Conservation (phyloP, 2,113 vertebrate genomes). For the Illadopsis cleaveri region DNA sequence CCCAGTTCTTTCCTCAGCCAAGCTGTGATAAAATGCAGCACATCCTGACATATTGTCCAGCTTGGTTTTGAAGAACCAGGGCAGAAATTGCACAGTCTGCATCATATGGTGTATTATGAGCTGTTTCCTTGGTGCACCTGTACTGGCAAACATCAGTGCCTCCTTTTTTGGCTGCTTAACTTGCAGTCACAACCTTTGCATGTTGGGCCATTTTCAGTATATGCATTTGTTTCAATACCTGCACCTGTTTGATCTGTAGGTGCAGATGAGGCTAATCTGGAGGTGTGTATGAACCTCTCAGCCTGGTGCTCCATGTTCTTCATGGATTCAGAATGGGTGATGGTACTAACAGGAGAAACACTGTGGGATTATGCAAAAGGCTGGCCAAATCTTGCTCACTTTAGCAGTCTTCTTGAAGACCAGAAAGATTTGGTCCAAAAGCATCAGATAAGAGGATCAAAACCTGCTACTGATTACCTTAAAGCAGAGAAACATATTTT, state of each 20-base stretch:
- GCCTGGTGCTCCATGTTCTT: neutral
- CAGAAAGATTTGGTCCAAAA: slow-evolving; percentile 24
- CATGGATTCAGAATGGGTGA: neutral
- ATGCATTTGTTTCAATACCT: neutral
- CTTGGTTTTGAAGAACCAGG: neutral
- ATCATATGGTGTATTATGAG: neutral
- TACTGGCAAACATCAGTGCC: neutral
- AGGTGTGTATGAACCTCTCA: slow-evolving; percentile 7
- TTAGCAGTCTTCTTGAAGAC: neutral
- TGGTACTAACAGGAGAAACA: neutral
- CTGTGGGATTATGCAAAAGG: neutral
- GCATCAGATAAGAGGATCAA: slow-evolving; percentile 21
- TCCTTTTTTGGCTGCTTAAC: neutral
- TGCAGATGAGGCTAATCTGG: neutral
- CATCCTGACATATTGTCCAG: neutral
- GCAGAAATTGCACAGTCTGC: neutral
- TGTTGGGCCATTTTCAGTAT: neutral
- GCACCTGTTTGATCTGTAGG: neutral
- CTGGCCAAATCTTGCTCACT: neutral
- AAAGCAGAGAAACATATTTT: neutral
- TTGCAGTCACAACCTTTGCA: neutral
- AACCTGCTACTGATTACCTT: neutral
- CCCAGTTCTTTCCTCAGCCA: neutral
- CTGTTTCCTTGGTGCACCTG: neutral
- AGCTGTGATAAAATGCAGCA: neutral